Evolutionary conservation across 1,140 invertebrate species (phyloP), one percentile per base, ranked within the genome.

Genomic region (Cherax destructor): DNA sequence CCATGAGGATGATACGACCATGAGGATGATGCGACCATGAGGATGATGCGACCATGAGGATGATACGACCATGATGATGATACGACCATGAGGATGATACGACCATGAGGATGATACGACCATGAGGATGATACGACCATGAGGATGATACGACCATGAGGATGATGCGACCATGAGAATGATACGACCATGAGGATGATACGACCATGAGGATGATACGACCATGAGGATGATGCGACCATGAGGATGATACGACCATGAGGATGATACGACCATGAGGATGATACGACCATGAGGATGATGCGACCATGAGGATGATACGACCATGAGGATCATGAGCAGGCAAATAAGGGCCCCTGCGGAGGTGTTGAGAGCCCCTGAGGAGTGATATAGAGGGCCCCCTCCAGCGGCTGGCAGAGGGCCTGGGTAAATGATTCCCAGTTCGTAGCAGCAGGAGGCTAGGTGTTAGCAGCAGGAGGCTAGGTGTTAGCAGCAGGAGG

Each of bases 401-500:
- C 61, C 81, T 30, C 81, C 61, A 49, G 41, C 6, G 21, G 59
- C 24, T 61, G 56, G 59, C 6, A 61, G 59, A 16, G 61, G 81
- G 81, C 81, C 30, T n/a, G 81, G 24, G 81, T 83, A 83, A 83
- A 83, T n/a, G 81, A 7, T 13, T 56, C 52, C 52, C 52, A 13
- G 52, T 13, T 11, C 11, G 81, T 83, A 21, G 24, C 81, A 83
- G 81, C 81, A 50, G 85, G 85, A 41, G 85, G 49, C 72, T n/a
- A n/a, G n/a, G n/a, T 77, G 84, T 86, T 76, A 86, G 52, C 84
- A 86, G 47, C 49, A 47, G 84, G 84, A 50, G 84, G 11, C 61
- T 65, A n/a, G n/a, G n/a, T 41, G 30, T 2, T 83, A 21, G 24
- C 81, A 83, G 81, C 81, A 50, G 85, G 85, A 41, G 85, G 49